phyloP scores from a whole-genome alignment of 2,113 vertebrate species.

The Spheniscus mendiculus region DNA sequence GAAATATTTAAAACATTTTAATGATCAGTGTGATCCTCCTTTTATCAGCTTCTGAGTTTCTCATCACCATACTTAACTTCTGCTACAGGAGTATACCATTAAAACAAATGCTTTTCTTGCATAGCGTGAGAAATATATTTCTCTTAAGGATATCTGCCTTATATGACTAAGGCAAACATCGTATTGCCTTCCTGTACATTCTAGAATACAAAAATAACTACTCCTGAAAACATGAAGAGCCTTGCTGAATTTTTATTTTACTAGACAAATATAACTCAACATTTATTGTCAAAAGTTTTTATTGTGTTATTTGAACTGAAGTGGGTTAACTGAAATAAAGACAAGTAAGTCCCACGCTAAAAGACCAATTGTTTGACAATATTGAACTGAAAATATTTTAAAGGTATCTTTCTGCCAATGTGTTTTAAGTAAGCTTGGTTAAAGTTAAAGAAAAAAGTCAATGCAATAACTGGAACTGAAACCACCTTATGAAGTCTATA shows the following conservation, averaged over 20 bases:
- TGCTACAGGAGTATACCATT: background rate
- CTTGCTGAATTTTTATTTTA: background rate
- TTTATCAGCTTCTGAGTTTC: background rate
- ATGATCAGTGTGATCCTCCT: background rate
- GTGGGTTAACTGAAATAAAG: background rate
- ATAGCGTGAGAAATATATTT: background rate
- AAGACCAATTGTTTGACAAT: background rate
- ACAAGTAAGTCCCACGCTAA: background rate
- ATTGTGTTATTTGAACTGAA: background rate
- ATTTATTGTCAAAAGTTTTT: background rate
- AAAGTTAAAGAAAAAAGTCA: background rate
- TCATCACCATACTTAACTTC: background rate
- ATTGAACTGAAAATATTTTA: background rate
- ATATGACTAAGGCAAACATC: background rate
- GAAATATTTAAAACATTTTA: slow-evolving; percentile 38
- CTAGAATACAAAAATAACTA: background rate
- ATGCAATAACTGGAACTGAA: background rate
- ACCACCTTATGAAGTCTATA: background rate
- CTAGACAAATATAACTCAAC: background rate
- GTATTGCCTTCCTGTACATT: background rate
- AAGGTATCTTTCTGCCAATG: background rate
- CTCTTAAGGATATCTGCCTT: background rate
- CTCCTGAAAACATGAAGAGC: background rate
- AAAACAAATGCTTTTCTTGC: background rate
- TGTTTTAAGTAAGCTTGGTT: background rate